Percentiles rank a stretch among this genome's conserved stretches.
Conservation (phyloP, 2,888 invertebrate genomes). For the Capitulum mitella region DNA sequence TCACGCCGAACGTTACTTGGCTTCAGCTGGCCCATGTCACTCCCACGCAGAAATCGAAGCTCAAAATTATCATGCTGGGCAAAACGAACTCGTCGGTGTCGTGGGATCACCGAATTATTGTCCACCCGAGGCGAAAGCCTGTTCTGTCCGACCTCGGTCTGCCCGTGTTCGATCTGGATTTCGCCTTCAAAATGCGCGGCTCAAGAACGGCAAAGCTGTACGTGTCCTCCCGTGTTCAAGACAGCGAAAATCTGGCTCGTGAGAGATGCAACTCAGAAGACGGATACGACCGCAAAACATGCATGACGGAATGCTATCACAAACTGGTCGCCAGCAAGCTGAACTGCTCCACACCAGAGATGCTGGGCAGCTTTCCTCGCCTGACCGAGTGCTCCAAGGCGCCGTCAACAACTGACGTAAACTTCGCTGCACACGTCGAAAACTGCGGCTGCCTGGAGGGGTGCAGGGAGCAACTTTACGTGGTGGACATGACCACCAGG, state of each 20-base stretch:
- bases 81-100: background rate
- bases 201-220: background rate
- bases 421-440: background rate
- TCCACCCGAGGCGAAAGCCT: background rate
- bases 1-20: background rate
- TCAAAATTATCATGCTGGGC: background rate
- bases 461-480: background rate
- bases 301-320: background rate
- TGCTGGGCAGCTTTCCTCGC: background rate
- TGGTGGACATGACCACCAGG: no score
- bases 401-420: fast-evolving
- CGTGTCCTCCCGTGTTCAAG: background rate
- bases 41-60: background rate
- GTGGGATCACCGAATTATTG: background rate
- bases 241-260: background rate
- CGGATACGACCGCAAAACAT: background rate
- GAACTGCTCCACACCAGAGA: background rate
- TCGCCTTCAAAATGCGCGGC: no score
- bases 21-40: background rate
- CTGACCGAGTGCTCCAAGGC: background rate
- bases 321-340: background rate
- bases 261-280: background rate
- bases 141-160: background rate
- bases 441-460: background rate
- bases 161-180: background rate